A percentile compares a stretch with the other conserved stretches of the same genome.
Evolutionary conservation across 2,113 vertebrate species (phyloP).

Genomic region (Rallus limicola): DNA sequence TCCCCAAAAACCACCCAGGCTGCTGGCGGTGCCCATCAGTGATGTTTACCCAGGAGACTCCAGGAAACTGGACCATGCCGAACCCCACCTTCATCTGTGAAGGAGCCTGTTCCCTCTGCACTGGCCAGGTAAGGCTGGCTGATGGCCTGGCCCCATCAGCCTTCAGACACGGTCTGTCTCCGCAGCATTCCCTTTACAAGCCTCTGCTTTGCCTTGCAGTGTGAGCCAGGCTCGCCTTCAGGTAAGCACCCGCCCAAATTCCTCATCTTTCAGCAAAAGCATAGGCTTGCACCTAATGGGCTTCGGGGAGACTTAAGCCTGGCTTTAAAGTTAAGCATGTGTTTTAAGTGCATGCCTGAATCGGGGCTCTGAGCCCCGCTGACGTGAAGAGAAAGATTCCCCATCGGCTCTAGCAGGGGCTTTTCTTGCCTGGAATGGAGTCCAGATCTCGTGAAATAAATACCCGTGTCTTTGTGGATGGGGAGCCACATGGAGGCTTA

Average conservation of each 20-base stretch:
- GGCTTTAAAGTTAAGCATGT: background rate
- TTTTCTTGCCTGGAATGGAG: constrained; percentile 27
- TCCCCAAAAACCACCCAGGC: fast-evolving
- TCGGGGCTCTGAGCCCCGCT: background rate
- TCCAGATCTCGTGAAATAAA: constrained; percentile 49
- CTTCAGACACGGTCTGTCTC: background rate
- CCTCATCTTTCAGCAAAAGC: background rate
- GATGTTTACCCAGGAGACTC: background rate
- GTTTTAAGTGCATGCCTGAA: constrained; percentile 13
- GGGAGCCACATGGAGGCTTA: background rate
- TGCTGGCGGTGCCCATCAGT: fast-evolving
- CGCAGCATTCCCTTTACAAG: background rate
- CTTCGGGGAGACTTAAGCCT: background rate
- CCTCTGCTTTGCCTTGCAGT: background rate
- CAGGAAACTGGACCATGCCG: too few relatives aligned
- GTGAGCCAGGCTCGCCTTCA: background rate
- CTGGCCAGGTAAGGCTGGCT: background rate
- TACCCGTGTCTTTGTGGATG: background rate
- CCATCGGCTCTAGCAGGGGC: background rate
- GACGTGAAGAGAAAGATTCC: background rate
- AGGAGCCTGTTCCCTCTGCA: background rate
- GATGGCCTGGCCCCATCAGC: background rate
- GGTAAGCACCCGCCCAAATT: background rate
- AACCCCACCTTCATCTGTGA: background rate
- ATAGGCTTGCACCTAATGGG: background rate